A percentile compares a stretch with the other conserved stretches of the same genome.
Conservation (phyloP, 2,888 invertebrate species). For the Listrodromus nycthemerus region DNA sequence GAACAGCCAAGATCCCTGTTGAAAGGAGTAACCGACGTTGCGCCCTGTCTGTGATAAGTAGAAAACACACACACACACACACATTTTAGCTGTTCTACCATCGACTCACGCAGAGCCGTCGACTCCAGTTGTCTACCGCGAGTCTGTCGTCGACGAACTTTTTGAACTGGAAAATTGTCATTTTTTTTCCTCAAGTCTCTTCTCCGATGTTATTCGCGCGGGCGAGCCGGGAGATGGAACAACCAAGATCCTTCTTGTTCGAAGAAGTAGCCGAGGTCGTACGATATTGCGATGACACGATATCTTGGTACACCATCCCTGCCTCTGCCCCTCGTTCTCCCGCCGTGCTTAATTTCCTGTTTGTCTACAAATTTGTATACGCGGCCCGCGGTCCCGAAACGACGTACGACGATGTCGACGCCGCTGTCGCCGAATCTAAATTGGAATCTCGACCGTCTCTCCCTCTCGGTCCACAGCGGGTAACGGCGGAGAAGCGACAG, state of each 20-base stretch:
- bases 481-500: constrained; percentile 10
- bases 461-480: constrained; percentile 36
- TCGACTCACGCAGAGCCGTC: too few species aligned
- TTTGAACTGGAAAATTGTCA: too few species aligned
- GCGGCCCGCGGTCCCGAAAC: constrained; percentile 59
- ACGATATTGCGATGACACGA: constrained; percentile 52
- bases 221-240: background rate
- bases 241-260: constrained; percentile 35
- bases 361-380: constrained; percentile 75
- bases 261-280: background rate
- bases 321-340: constrained; percentile 36
- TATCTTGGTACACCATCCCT: constrained; percentile 60
- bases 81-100: too few species aligned
- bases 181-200: background rate
- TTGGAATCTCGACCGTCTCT: constrained; percentile 76
- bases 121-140: too few species aligned
- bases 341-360: constrained; percentile 77
- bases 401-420: constrained; percentile 68
- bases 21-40: too few species aligned
- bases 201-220: constrained; percentile 8
- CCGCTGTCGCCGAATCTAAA: constrained; percentile 76
- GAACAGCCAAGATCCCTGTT: too few species aligned
- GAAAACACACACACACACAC: too few species aligned
- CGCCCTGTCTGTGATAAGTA: too few species aligned
- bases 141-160: too few species aligned